phyloP scores from a whole-genome alignment of 2,888 invertebrate genomes.

The Drosophila demipolita region DNA sequence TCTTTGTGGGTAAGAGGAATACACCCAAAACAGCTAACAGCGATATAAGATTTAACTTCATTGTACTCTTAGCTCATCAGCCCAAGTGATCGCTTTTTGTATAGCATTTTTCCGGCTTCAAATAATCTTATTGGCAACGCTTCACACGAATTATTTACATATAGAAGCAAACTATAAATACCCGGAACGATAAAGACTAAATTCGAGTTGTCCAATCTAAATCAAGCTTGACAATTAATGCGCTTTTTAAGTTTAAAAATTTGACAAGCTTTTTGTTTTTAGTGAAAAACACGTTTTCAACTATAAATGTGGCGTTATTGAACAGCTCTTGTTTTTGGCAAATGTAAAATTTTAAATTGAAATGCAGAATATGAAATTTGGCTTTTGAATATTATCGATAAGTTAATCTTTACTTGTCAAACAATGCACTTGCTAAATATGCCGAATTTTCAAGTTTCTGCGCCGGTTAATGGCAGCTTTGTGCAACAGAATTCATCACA shows the following conservation, averaged over 20 bases:
- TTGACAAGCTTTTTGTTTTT: neutral
- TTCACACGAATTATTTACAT: neutral
- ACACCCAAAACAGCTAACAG: neutral
- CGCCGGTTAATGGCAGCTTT: neutral
- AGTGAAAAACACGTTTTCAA: neutral
- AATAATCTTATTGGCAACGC: neutral
- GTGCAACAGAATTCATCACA: neutral
- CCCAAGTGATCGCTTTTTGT: neutral
- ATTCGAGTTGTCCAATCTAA: no score
- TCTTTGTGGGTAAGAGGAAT: no score
- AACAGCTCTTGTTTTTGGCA: neutral
- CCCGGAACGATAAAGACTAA: neutral
- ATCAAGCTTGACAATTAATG: no score
- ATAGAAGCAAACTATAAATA: neutral
- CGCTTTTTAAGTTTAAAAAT: neutral
- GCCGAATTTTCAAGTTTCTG: neutral
- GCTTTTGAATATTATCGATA: neutral
- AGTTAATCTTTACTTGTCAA: neutral
- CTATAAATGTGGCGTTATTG: neutral
- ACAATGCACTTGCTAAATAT: neutral
- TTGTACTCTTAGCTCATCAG: neutral
- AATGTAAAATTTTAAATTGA: neutral
- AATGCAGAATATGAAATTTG: neutral
- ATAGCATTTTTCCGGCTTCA: rapidly evolving
- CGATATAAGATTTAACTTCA: neutral